Evolutionary conservation across 2,888 invertebrate genomes (phyloP).

Genomic region (Drosophila siamana): DNA sequence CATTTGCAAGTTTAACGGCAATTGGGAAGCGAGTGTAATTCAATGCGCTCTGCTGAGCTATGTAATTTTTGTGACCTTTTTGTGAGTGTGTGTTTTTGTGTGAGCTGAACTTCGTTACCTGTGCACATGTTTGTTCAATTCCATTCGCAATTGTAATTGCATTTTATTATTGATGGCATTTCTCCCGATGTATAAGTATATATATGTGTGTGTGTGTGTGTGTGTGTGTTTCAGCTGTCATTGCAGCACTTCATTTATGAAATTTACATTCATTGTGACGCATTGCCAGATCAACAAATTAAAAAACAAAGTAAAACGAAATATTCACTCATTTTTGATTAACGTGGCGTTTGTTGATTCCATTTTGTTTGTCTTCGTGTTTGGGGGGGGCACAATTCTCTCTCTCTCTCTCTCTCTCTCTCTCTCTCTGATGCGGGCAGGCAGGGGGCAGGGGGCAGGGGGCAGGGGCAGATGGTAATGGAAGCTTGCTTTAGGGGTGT

Average conservation of each 20-base stretch:
- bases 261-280: constrained; percentile 67
- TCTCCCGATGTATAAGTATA: constrained; percentile 1
- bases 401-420: too few relatives aligned
- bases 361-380: constrained; percentile 30
- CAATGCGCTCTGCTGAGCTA: constrained; percentile 46
- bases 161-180: constrained; percentile 71
- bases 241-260: constrained; percentile 66
- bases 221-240: constrained; percentile 37
- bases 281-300: constrained; percentile 56
- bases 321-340: constrained; percentile 66
- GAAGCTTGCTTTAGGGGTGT: neutral
- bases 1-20: constrained; percentile 26
- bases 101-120: neutral
- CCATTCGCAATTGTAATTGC: constrained; percentile 57
- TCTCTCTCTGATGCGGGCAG: too few relatives aligned
- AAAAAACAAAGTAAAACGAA: constrained; percentile 22
- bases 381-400: neutral
- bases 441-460: neutral
- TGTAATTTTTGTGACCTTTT: constrained; percentile 36
- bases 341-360: constrained; percentile 53
- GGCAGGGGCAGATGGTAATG: neutral
- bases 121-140: constrained; percentile 31
- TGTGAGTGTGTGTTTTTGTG: neutral
- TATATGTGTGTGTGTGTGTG: constrained; percentile 9
- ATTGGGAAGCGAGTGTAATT: constrained; percentile 34